Conservation (phyloP, 2,797 vertebrate species). For the Antrozous pallidus region DNA sequence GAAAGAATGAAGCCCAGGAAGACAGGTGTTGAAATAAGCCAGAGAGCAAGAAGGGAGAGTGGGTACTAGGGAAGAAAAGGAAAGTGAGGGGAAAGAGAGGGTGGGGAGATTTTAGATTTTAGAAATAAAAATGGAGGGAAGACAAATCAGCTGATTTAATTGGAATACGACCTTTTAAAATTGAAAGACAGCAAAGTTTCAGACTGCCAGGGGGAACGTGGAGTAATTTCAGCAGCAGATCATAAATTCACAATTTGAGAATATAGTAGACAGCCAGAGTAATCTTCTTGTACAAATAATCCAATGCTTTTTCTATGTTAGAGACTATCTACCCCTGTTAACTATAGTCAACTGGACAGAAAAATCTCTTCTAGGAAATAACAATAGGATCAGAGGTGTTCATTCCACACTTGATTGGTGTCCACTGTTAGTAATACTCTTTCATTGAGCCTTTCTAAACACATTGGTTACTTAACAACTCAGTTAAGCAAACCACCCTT, state of each 20-base stretch:
- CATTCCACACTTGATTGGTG: slow-evolving; percentile 27
- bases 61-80: neutral
- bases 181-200: neutral
- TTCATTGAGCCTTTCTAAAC: slow-evolving; percentile 17
- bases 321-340: neutral
- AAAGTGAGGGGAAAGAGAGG: neutral
- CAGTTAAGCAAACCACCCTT: neutral
- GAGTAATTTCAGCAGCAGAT: neutral
- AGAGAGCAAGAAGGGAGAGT: neutral
- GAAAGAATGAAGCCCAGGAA: neutral
- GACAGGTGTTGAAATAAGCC: neutral
- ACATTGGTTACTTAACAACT: slow-evolving; percentile 22
- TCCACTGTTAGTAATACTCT: neutral
- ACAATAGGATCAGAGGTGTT: slow-evolving; percentile 1
- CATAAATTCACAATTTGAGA: neutral
- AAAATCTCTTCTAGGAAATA: slow-evolving; percentile 33
- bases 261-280: neutral
- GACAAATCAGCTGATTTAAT: neutral
- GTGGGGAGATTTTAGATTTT: neutral
- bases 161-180: neutral
- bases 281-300: neutral
- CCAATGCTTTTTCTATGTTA: neutral
- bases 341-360: slow-evolving; percentile 2
- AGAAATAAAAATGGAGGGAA: neutral
- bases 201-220: neutral